Evolutionary conservation across 2,113 vertebrate genomes (phyloP), one percentile per base, ranked within the genome.

Genomic region (Zosterops japonicus): DNA sequence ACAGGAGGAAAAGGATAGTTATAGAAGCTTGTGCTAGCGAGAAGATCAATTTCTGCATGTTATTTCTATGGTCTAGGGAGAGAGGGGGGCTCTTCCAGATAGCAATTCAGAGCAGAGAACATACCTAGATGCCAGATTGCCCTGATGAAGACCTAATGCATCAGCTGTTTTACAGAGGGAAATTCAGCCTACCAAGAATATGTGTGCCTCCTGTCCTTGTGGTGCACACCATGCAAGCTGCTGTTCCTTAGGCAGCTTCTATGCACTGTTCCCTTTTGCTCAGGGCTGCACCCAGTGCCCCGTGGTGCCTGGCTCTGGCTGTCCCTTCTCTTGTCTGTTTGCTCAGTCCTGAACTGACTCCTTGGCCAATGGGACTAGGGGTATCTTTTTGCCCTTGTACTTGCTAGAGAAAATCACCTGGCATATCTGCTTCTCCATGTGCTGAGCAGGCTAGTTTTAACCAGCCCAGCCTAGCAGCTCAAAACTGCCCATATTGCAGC

Each of bases 31-130:
- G 6, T 67, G 7, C 55, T 69, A 46, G 50, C n/a, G 28, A 72
- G 17, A 49, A 83, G n/a, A 56, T 59, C 4, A 13, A 24, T 74
- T 81, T 82, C 25, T 81, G 1, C 12, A 3, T 5, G 3, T 77
- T 81, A n/a, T 81, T 68, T 84, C 50, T 55, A 2, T 33, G 14
- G n/a, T 68, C 11, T 39, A 12, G 18, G 53, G 53, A 68, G 49
- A 35, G 8, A 55, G 13, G 14, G 2, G 3, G 13, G 2, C 10
- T 72, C 53, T 82, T 68, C 36, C 0, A 78, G 39, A 18, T 1
- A 68, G 46, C 2, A 0, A 4, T n/a, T 78, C 50, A 88, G 49
- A 85, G 49, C 35, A 77, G 35, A 87, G 17, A 36, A 56, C 7
- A 19, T 20, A 56, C 14, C 24, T 49, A 44, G 24, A 56, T 53